Conservation (phyloP, 2,113 vertebrate species). For the Rissa tridactyla region DNA sequence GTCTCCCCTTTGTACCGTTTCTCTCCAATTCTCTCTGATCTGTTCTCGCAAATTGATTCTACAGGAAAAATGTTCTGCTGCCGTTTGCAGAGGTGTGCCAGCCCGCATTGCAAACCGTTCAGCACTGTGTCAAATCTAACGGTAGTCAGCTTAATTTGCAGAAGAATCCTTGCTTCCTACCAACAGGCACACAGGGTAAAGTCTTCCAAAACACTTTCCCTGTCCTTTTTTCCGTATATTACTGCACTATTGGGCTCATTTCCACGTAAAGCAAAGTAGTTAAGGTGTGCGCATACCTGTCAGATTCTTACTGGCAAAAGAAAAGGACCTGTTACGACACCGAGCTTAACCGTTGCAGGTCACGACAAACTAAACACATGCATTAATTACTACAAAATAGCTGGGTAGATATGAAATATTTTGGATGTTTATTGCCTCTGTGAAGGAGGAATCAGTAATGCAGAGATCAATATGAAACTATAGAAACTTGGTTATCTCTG, state of each 20-base stretch:
- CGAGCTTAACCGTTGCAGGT: background rate
- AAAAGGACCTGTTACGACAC: background rate
- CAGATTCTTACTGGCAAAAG: background rate
- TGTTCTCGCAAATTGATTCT: slow-evolving; percentile 10
- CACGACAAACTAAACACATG: background rate
- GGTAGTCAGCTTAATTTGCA: background rate
- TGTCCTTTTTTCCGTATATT: background rate
- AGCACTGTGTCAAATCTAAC: background rate
- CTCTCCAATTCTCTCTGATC: slow-evolving; percentile 7
- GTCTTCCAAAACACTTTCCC: background rate
- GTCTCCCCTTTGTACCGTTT: background rate
- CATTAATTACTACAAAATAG: background rate
- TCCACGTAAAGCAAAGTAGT: background rate
- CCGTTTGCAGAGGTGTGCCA: background rate
- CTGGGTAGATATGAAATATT: background rate
- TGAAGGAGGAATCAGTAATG: background rate
- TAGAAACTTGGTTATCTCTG: background rate
- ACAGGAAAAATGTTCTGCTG: background rate
- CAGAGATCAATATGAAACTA: background rate
- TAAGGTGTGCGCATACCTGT: background rate
- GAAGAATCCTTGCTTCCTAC: background rate
- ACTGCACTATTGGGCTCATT: background rate
- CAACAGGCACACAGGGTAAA: background rate
- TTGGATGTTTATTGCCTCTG: background rate
- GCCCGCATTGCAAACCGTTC: background rate